A percentile compares a stretch with the other conserved stretches of the same genome.
phyloP scores from a whole-genome alignment of 92 coral and sea anemone genomes.

The Micromussa lordhowensis region DNA sequence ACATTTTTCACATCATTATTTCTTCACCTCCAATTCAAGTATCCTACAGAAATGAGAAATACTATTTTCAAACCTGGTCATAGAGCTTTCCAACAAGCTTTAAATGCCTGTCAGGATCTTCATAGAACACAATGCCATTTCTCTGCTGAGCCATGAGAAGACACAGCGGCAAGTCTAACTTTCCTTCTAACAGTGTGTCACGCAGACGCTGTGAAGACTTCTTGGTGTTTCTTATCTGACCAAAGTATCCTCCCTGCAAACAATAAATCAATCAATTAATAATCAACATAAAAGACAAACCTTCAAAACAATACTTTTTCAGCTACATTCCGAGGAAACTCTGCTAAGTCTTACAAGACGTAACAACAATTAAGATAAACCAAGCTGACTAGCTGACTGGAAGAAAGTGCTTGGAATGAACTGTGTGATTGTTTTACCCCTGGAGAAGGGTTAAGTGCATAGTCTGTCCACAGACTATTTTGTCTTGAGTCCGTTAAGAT shows the following conservation, averaged over 20 bases:
- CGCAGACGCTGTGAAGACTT: slow-evolving; percentile 97
- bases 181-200: slow-evolving; percentile 90
- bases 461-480: too few species aligned
- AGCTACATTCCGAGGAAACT: too few species aligned
- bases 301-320: too few species aligned
- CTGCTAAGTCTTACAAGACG: too few species aligned
- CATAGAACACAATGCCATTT: slow-evolving; percentile 92
- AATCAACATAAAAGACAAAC: too few species aligned
- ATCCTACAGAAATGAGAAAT: background rate
- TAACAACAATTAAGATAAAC: too few species aligned
- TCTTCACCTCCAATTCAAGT: background rate
- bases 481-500: too few species aligned
- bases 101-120: slow-evolving; percentile 85
- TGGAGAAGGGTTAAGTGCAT: too few species aligned
- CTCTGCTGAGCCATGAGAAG: slow-evolving; percentile 97
- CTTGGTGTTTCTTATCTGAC: slow-evolving; percentile 96
- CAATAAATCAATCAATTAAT: background rate
- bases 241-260: slow-evolving; percentile 94
- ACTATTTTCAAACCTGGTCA: slow-evolving; percentile 77
- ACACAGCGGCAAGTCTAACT: slow-evolving; percentile 92
- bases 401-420: too few species aligned
- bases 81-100: slow-evolving; percentile 97
- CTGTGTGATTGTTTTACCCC: too few species aligned
- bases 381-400: too few species aligned
- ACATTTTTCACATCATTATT: too few species aligned